Evolutionary conservation across 2,797 vertebrate species (phyloP), one percentile per base, ranked within the genome.

Genomic region (Simalia tracyae): DNA sequence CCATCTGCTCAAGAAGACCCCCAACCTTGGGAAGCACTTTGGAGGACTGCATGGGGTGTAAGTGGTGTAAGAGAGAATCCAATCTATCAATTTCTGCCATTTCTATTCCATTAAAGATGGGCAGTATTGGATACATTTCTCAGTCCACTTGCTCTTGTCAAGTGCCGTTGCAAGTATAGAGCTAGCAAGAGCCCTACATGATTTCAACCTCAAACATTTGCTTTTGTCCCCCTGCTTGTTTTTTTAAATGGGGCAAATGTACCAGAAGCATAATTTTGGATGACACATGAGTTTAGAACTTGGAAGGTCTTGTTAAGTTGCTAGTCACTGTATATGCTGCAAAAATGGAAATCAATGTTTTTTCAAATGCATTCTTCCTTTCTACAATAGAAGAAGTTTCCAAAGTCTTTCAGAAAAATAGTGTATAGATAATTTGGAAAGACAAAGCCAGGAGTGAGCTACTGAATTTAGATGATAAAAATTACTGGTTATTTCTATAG

Each of bases 191-290:
- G 19, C 57, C 57, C 57, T 93, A 95, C 60, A 90, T 50, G 0
- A 90, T 15, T 0, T 92, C 91, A 93, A 95, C 31, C 11, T 89
- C 68, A 64, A 92, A 28, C 14, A 28, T 2, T 59, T 89, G 12
- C 28, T 64, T 93, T 91, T 85, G 10, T 5, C 24, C 31, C 24
- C 81, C 14, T 90, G 22, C 60, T 66, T 31, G 6, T 28, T 26
- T 91, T 26, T 84, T 56, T 42, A 24, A 84, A 88, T 57, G 54
- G 24, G 5, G 7, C 22, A 86, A 50, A 86, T n/a, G 5, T 57
- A 14, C 24, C 54, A 84, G 14, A 61, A 61, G 2, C 76, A 86
- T 56, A 31, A 19, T 54, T 84, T 60, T 50, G 22, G 31, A 50
- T 46, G 8, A 64, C 0, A 19, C 46, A 0, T 26, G 3, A 14